Conservation (phyloP, 2,888 invertebrate species). For the Limnephilus rhombicus region DNA sequence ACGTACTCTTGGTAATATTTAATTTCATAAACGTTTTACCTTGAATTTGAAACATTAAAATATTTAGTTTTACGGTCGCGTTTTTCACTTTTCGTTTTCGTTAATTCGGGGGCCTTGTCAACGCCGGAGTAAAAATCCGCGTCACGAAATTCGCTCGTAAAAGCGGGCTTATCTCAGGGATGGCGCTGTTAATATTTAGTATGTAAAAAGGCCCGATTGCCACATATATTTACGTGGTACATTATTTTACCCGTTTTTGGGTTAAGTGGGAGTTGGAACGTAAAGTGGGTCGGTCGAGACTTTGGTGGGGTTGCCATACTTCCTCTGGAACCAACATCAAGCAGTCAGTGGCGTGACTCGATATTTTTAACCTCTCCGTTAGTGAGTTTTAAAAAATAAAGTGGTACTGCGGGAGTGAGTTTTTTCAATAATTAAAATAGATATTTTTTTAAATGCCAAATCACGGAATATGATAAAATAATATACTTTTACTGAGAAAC, state of each 20-base stretch:
- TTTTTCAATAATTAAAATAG: too few species aligned
- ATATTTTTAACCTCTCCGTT: too few species aligned
- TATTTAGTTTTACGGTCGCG: conserved; percentile 42
- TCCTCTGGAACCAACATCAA: background rate
- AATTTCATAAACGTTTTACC: background rate
- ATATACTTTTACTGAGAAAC: too few species aligned
- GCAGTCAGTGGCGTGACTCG: background rate
- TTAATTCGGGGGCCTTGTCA: conserved; percentile 40
- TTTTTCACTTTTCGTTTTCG: background rate
- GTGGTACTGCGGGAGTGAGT: too few species aligned
- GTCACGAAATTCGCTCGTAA: conserved; percentile 54
- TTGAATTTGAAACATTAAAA: background rate
- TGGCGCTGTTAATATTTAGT: conserved; percentile 43
- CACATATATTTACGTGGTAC: conserved; percentile 5
- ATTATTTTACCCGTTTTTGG: conserved; percentile 32
- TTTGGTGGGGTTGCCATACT: background rate
- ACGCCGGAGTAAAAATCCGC: conserved; percentile 47
- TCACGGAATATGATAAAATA: too few species aligned
- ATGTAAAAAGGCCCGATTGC: conserved; percentile 31
- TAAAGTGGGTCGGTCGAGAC: conserved; percentile 7
- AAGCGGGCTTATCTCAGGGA: conserved; percentile 47
- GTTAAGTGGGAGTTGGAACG: conserved; percentile 25
- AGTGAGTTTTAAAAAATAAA: too few species aligned
- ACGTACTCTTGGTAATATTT: background rate
- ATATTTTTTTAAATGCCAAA: too few species aligned